These are phyloP conservation scores for Drosophila monieri DNA, from an alignment of 2,888 invertebrate species.

Conservation along the genomic window DNA sequence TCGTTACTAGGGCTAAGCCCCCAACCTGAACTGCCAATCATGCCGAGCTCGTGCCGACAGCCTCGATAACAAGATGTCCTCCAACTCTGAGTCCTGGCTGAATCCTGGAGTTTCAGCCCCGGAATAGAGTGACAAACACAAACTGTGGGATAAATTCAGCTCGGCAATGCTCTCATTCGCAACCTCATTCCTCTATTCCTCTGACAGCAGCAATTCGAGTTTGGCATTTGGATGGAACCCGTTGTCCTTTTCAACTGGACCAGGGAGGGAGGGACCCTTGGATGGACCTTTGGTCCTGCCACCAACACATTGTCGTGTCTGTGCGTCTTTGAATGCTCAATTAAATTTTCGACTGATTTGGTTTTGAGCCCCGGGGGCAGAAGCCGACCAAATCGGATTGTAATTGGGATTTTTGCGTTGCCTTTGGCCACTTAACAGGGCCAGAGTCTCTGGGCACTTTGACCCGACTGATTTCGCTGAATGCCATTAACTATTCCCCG, in stretches of 20 bases:
- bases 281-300: conserved; percentile 22
- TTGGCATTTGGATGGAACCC: conserved; percentile 45
- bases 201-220: conserved; percentile 69
- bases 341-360: conserved; percentile 75
- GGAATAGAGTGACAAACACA: conserved; percentile 70
- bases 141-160: conserved; percentile 66
- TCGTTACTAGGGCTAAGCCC: conserved; percentile 47
- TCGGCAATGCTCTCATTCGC: conserved; percentile 38
- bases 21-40: conserved; percentile 76
- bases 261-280: neutral
- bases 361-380: conserved; percentile 18
- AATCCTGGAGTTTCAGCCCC: conserved; percentile 15
- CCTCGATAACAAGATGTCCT: conserved; percentile 69
- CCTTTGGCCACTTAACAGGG: conserved; percentile 38
- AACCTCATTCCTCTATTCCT: conserved; percentile 1
- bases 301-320: conserved; percentile 56
- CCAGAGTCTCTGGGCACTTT: neutral
- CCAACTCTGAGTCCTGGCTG: conserved; percentile 15
- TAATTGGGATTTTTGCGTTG: conserved; percentile 72
- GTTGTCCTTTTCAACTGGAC: conserved; percentile 1
- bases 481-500: conserved; percentile 40
- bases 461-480: conserved; percentile 2
- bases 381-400: conserved; percentile 68
- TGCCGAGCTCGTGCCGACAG: conserved; percentile 52
- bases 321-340: conserved; percentile 79